Percentiles rank a stretch among this genome's conserved stretches.
Evolutionary conservation across 2,113 vertebrate species (phyloP).

Genomic region (Campylomormyrus numenius): DNA sequence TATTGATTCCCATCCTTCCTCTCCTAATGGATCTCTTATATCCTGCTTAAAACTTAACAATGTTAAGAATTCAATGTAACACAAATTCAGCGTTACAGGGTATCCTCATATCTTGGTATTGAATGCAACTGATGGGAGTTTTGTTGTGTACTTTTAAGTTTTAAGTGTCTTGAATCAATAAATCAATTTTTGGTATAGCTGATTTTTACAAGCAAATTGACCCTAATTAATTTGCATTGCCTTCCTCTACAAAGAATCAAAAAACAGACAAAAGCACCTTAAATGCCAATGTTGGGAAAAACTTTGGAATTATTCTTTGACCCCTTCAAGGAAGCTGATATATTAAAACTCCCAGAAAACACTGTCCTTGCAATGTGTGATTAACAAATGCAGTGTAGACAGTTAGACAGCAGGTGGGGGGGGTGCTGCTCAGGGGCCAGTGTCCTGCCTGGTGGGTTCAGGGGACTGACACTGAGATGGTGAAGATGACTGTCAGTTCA

Average conservation of each 20-base stretch:
- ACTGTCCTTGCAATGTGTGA: neutral
- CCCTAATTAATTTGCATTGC: neutral
- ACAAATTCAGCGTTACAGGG: neutral
- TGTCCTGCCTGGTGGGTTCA: neutral
- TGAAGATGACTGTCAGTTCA: neutral
- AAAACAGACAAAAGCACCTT: neutral
- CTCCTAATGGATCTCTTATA: neutral
- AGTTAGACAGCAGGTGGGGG: neutral
- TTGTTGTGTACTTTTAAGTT: neutral
- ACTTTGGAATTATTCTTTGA: neutral
- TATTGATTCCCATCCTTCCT: constrained; percentile 18
- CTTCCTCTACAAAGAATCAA: neutral
- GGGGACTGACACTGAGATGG: neutral
- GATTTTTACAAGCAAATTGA: neutral
- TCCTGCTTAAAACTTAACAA: neutral
- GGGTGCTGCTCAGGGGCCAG: neutral
- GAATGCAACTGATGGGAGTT: neutral
- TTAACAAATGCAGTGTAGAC: neutral
- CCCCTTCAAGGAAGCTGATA: neutral
- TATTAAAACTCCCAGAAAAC: neutral
- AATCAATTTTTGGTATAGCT: neutral
- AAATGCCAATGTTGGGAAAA: neutral
- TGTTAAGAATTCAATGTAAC: neutral
- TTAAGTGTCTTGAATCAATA: neutral
- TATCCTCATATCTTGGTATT: neutral